These are phyloP conservation scores for Gari tellinella DNA, from an alignment of 2,888 invertebrate genomes.

Conservation along the genomic window DNA sequence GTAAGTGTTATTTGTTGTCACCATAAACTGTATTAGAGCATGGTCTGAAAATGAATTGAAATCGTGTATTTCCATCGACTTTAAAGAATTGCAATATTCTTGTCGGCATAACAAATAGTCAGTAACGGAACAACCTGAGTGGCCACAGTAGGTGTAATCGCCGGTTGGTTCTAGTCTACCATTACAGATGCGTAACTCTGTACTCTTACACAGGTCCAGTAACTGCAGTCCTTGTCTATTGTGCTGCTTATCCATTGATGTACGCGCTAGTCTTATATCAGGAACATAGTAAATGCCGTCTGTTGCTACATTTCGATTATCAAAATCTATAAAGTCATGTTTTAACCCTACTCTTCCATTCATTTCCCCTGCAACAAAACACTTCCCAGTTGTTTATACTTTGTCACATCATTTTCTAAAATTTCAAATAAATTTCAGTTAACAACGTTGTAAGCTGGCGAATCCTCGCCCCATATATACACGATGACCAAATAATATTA, in stretches of 20 bases:
- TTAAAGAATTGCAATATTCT: background rate
- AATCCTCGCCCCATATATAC: too few relatives aligned
- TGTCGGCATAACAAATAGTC: background rate
- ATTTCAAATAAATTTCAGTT: slow-evolving; percentile 23
- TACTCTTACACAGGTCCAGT: slow-evolving; percentile 9
- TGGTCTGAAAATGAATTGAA: too few relatives aligned
- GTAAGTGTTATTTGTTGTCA: too few relatives aligned
- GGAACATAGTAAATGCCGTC: slow-evolving; percentile 14
- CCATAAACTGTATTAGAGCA: too few relatives aligned
- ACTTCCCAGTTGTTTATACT: too few relatives aligned
- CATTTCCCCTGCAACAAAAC: too few relatives aligned
- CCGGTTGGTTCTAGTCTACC: too few relatives aligned
- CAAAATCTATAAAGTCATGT: too few relatives aligned
- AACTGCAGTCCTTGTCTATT: too few relatives aligned
- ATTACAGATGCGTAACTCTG: background rate
- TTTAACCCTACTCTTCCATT: too few relatives aligned
- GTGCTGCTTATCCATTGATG: slow-evolving; percentile 1
- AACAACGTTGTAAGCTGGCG: slow-evolving; percentile 27
- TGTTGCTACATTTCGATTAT: background rate
- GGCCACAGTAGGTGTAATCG: background rate
- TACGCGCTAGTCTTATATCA: slow-evolving; percentile 6
- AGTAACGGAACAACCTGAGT: background rate
- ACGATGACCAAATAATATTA: slow-evolving; percentile 4
- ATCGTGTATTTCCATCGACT: background rate
- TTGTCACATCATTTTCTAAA: slow-evolving; percentile 32